These are phyloP conservation scores for Zeuzera pyrina DNA, from an alignment of 2,888 invertebrate genomes.

Conservation along the genomic window DNA sequence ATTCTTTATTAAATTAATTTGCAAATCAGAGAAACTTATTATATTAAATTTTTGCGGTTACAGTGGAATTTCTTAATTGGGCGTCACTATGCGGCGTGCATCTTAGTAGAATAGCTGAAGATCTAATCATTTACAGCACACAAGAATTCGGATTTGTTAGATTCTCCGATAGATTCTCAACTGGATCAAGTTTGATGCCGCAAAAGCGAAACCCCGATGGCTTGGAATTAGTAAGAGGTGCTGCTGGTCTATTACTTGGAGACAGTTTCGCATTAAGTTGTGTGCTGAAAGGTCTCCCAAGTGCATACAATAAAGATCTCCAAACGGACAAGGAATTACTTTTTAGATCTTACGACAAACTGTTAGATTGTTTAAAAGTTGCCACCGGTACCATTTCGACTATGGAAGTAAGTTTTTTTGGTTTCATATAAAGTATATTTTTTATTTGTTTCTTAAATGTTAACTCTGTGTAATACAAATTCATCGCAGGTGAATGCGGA, in stretches of 20 bases:
- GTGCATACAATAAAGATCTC: slow-evolving; percentile 90
- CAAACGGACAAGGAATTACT: slow-evolving; percentile 87
- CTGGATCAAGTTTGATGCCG: slow-evolving; percentile 91
- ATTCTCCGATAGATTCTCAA: slow-evolving; percentile 82
- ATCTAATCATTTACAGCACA: slow-evolving; percentile 83
- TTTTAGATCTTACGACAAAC: slow-evolving; percentile 81
- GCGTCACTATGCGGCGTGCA: slow-evolving; percentile 80
- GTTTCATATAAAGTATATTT: too few species aligned
- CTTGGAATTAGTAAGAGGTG: slow-evolving; percentile 84
- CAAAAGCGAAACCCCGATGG: slow-evolving; percentile 91
- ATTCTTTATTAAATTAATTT: too few species aligned
- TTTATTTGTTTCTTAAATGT: too few species aligned
- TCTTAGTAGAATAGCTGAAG: slow-evolving; percentile 85
- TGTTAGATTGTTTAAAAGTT: slow-evolving; percentile 71
- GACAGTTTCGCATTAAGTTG: slow-evolving; percentile 76
- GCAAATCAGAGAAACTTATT: too few species aligned
- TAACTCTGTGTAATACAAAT: too few species aligned
- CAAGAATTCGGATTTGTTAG: slow-evolving; percentile 84
- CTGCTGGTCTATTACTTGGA: slow-evolving; percentile 81
- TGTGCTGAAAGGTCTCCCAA: slow-evolving; percentile 85
- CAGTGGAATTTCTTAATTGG: slow-evolving; percentile 87
- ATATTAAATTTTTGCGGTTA: too few species aligned
- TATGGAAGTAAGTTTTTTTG: slow-evolving; percentile 69
- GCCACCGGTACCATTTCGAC: slow-evolving; percentile 77
- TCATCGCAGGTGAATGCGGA: slow-evolving; percentile 74